These are phyloP conservation scores for Alectura lathami DNA, from an alignment of 2,113 vertebrate genomes.

Conservation along the genomic window DNA sequence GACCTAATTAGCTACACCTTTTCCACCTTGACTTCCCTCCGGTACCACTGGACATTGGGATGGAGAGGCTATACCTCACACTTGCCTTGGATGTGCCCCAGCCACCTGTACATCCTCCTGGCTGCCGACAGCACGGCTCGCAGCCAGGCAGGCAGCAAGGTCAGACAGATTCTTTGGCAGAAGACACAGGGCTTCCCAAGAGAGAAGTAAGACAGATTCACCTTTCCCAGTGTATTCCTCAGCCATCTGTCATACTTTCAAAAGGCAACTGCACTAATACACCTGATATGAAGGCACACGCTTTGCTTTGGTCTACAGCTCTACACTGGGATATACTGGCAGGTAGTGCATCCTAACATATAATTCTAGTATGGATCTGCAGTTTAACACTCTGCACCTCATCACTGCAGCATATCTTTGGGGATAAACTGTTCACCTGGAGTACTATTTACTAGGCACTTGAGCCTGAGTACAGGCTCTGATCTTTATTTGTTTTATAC, in stretches of 20 bases:
- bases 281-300: neutral
- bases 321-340: neutral
- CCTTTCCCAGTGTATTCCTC: neutral
- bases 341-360: neutral
- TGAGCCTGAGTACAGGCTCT: neutral
- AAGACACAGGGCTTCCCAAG: neutral
- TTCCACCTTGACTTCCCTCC: neutral
- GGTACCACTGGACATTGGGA: neutral
- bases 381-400: neutral
- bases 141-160: neutral
- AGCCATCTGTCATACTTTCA: neutral
- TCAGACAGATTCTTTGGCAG: neutral
- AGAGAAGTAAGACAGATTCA: neutral
- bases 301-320: neutral
- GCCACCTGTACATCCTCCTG: neutral
- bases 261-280: neutral
- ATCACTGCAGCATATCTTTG: neutral
- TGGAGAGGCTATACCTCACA: neutral
- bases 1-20: neutral
- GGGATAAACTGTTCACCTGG: neutral
- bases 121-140: accelerated
- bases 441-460: neutral
- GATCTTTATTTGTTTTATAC: neutral
- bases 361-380: neutral
- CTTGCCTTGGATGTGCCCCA: neutral